Evolutionary conservation across 2,888 invertebrate genomes (phyloP).

Genomic region (Meteorus cinctellus): DNA sequence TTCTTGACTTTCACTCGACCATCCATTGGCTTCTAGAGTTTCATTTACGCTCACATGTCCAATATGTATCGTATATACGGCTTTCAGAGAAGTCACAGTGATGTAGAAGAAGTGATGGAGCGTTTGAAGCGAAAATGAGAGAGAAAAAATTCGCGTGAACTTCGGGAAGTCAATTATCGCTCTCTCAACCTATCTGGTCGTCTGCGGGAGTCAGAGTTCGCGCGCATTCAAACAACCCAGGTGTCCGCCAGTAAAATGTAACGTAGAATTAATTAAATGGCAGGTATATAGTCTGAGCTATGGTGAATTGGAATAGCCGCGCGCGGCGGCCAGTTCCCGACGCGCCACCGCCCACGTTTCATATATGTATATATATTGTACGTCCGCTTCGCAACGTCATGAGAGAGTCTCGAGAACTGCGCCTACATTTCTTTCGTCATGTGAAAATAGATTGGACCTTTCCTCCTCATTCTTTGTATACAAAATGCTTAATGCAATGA

Average conservation of each 20-base stretch:
- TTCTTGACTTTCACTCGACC: conserved; percentile 30
- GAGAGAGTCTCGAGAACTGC: conserved; percentile 30
- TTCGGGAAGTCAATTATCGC: conserved; percentile 34
- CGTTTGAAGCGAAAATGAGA: neutral
- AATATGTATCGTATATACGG: neutral
- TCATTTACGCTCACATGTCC: neutral
- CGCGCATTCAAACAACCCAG: conserved; percentile 44
- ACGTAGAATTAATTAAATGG: conserved; percentile 56
- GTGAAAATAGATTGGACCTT: conserved; percentile 32
- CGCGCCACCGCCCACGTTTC: conserved; percentile 51
- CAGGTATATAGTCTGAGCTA: conserved; percentile 53
- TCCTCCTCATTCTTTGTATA: conserved; percentile 8
- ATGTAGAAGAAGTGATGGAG: neutral
- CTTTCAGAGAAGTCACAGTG: neutral
- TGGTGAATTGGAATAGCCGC: conserved; percentile 55
- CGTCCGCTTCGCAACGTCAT: conserved; percentile 13
- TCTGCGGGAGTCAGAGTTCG: conserved; percentile 36
- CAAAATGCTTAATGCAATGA: neutral
- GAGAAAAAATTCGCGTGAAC: conserved; percentile 16
- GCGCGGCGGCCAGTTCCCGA: conserved; percentile 35
- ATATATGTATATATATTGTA: conserved; percentile 35
- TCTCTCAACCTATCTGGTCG: conserved; percentile 23
- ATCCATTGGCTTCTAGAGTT: conserved; percentile 37
- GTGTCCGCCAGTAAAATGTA: conserved; percentile 53
- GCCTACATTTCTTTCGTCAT: conserved; percentile 38